Conservation (phyloP, 2,797 vertebrate species). For the Varecia variegata region DNA sequence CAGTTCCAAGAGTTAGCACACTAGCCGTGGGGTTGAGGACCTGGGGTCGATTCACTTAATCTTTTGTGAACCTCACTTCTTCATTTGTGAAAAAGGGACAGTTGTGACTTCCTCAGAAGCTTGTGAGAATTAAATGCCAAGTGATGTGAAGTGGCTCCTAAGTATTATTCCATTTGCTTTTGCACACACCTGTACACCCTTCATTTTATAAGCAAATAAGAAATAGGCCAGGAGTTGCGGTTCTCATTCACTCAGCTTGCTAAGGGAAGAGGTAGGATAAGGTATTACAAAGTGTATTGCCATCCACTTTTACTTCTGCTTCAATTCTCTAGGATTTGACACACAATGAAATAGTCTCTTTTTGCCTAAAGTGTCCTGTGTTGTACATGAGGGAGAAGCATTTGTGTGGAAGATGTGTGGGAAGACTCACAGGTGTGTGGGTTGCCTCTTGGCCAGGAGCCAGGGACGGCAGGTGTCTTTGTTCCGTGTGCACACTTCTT, state of each 20-base stretch:
- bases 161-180: background rate
- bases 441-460: background rate
- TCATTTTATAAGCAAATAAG: background rate
- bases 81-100: background rate
- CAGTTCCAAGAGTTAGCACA: background rate
- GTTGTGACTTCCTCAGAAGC: background rate
- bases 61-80: background rate
- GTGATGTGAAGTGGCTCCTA: accelerated
- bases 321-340: background rate
- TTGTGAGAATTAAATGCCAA: background rate
- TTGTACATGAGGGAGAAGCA: background rate
- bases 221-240: background rate
- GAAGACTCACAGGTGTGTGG: accelerated
- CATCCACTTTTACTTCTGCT: background rate
- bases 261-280: background rate
- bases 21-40: background rate
- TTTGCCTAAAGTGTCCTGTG: background rate
- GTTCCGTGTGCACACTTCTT: accelerated
- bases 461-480: background rate
- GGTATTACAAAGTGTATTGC: background rate
- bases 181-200: accelerated
- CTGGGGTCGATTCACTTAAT: background rate
- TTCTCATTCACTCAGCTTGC: background rate
- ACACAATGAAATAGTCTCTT: background rate
- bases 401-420: background rate